Conservation (phyloP, 92 coral and sea anemone genomes). For the Epizoanthus illoricatus region DNA sequence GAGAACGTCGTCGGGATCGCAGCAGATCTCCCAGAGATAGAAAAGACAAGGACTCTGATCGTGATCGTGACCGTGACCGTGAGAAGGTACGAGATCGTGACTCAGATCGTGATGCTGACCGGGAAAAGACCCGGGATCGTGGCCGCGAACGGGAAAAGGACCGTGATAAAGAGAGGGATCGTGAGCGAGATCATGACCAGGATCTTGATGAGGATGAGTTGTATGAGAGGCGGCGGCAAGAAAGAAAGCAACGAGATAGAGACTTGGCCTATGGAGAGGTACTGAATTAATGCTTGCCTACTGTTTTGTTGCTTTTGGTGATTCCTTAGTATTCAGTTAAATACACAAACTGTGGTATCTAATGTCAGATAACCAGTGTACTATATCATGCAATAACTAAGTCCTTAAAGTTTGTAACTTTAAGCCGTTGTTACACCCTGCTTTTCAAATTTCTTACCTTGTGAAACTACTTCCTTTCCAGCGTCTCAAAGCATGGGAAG, state of each 20-base stretch:
- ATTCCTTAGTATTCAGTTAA: background rate
- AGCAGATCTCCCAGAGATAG: conserved; percentile 43
- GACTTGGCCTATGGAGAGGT: conserved; percentile 92
- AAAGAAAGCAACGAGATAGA: conserved; percentile 81
- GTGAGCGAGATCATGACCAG: conserved; percentile 63
- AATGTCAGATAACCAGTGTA: too few species aligned
- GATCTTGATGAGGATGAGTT: conserved; percentile 89
- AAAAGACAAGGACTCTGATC: conserved; percentile 73
- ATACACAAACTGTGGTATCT: too few species aligned
- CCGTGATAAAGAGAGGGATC: conserved; percentile 66
- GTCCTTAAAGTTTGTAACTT: too few species aligned
- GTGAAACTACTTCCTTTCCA: conserved; percentile 24
- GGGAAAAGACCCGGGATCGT: conserved; percentile 67
- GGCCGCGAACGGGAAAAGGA: conserved; percentile 58
- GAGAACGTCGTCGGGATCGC: conserved; percentile 69
- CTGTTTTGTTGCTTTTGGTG: background rate
- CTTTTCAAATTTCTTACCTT: background rate
- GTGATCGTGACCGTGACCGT: conserved; percentile 56
- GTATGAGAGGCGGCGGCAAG: conserved; percentile 83
- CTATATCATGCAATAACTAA: too few species aligned
- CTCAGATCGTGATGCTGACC: conserved; percentile 59
- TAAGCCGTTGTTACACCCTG: too few species aligned
- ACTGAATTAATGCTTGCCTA: background rate
- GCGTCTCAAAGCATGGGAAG: conserved; percentile 94
- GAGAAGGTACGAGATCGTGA: conserved; percentile 53